Percentiles rank a stretch among this genome's conserved stretches.
These are phyloP conservation scores for Pseudomugil gertrudae DNA, from an alignment of 2,797 vertebrate genomes.

Conservation along the genomic window DNA sequence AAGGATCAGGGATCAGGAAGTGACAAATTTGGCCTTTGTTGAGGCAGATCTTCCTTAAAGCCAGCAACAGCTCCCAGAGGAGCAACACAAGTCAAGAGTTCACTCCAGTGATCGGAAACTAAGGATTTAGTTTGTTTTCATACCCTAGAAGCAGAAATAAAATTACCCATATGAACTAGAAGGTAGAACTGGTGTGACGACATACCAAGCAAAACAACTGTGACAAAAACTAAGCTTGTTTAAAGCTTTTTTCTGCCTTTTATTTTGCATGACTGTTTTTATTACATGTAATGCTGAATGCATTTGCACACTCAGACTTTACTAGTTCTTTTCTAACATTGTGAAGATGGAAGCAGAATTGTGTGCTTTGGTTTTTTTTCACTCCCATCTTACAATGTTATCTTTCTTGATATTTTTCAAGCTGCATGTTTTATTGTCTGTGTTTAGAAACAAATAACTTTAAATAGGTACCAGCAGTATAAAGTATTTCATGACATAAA, in stretches of 20 bases:
- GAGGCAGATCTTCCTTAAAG: constrained; percentile 65
- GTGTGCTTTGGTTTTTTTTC: background rate
- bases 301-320: constrained; percentile 2
- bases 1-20: constrained; percentile 51
- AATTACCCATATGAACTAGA: constrained; percentile 9
- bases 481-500: constrained; percentile 16
- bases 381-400: constrained; percentile 1
- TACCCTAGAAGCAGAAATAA: constrained; percentile 48
- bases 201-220: constrained; percentile 5
- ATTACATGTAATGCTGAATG: background rate
- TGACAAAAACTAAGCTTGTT: background rate
- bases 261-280: constrained; percentile 10
- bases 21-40: constrained; percentile 64
- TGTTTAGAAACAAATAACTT: constrained; percentile 47
- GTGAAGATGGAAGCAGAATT: constrained; percentile 1
- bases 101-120: constrained; percentile 32
- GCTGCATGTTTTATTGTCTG: constrained; percentile 7
- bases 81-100: constrained; percentile 45
- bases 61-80: constrained; percentile 39
- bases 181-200: constrained; percentile 14
- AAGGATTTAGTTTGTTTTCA: constrained; percentile 52
- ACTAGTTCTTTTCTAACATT: background rate
- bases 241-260: background rate
- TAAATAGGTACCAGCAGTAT: constrained; percentile 53
- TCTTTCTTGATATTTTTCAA: constrained; percentile 6